Percentiles rank a stretch among this genome's conserved stretches.
These are phyloP conservation scores for Caenorhabditis remanei DNA, from an alignment of 1,140 invertebrate genomes.

Conservation along the genomic window DNA sequence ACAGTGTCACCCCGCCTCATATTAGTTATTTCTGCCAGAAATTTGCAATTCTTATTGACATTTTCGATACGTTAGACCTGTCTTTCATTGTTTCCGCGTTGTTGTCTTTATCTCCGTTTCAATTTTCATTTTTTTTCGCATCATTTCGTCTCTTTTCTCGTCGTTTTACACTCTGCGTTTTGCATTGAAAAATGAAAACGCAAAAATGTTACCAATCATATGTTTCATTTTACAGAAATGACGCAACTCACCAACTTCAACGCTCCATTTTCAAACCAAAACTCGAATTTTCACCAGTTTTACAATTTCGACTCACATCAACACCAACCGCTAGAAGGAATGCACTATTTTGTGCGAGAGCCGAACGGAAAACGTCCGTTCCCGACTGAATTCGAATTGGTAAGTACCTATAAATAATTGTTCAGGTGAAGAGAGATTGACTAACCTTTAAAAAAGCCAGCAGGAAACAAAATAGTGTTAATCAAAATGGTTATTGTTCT, in stretches of 20 bases:
- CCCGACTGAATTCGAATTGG: slow-evolving; percentile 38
- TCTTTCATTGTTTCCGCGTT: neutral
- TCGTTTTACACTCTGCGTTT: neutral
- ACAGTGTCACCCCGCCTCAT: neutral
- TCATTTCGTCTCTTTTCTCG: neutral
- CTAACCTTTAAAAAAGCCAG: too few species aligned
- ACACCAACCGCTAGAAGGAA: neutral
- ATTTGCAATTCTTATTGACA: slow-evolving; percentile 13
- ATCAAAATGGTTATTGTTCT: too few species aligned
- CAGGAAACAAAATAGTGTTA: too few species aligned
- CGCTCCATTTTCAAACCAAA: neutral
- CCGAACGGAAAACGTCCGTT: slow-evolving; percentile 42
- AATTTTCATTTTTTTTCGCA: neutral
- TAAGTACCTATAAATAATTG: neutral
- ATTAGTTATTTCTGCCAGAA: neutral
- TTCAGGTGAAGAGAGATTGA: neutral
- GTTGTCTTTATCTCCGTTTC: slow-evolving; percentile 10
- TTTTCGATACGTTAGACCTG: neutral
- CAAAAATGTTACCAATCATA: neutral
- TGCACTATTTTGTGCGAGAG: slow-evolving; percentile 13
- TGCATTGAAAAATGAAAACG: too few species aligned
- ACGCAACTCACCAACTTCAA: slow-evolving; percentile 30
- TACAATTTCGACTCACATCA: slow-evolving; percentile 17
- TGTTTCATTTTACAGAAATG: neutral
- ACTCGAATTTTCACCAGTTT: neutral